phyloP scores from a whole-genome alignment of 2,113 vertebrate species.

The Phycodurus eques region DNA sequence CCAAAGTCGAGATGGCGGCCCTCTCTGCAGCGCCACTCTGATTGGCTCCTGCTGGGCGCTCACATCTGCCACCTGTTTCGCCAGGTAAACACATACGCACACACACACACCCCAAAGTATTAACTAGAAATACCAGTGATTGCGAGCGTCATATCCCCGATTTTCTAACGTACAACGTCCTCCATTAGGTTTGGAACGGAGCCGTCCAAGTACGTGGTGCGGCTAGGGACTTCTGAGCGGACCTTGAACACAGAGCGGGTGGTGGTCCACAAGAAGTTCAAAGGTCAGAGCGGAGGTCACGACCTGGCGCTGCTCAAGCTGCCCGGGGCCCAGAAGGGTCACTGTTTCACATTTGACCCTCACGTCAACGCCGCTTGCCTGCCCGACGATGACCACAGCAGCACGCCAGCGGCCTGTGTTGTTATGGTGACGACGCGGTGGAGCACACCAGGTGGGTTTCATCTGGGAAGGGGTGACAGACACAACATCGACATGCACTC shows the following conservation, averaged over 20 bases:
- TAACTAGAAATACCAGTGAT: background rate
- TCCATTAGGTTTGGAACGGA: conserved; percentile 78
- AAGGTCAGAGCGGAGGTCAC: conserved; percentile 81
- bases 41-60: conserved; percentile 87
- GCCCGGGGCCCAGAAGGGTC: conserved; percentile 74
- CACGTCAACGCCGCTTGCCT: conserved; percentile 82
- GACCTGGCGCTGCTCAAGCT: conserved; percentile 84
- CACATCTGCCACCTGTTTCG: conserved; percentile 87
- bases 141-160: background rate
- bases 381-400: conserved; percentile 55
- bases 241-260: conserved; percentile 75
- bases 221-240: conserved; percentile 78
- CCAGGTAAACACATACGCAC: conserved; percentile 69
- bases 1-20: conserved; percentile 67
- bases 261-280: conserved; percentile 84
- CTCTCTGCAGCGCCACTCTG: conserved; percentile 85
- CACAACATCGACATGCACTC: too few species aligned
- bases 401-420: conserved; percentile 71
- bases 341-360: conserved; percentile 80
- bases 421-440: conserved; percentile 83
- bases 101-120: background rate
- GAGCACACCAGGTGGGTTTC: conserved; percentile 77
- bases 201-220: conserved; percentile 75
- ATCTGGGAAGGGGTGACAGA: too few species aligned
- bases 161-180: conserved; percentile 13